Evolutionary conservation across 1,140 invertebrate species (phyloP).

Genomic region (Caenorhabditis elegans): WBcel235 BX284603.4:8088501-8089000

Average conservation of each 20-base stretch:
- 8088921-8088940: background rate
- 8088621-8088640: background rate
- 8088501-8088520: background rate
- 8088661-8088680: conserved; percentile 15
- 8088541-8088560: conserved; percentile 2
- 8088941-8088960: background rate
- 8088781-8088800: background rate
- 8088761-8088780: background rate
- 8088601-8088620: background rate
- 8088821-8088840: conserved; percentile 10
- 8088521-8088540: background rate
- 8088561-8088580: background rate
- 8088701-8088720: background rate
- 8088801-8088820: background rate
- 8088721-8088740: background rate
- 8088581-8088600: background rate
- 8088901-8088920: background rate
- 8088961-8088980: background rate
- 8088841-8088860: too few relatives aligned
- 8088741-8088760: conserved; percentile 8
- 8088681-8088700: background rate
- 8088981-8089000: too few relatives aligned
- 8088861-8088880: too few relatives aligned
- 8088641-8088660: background rate
- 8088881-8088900: background rate